A percentile compares a stretch with the other conserved stretches of the same genome.
Conservation (phyloP, 2,113 vertebrate genomes). For the Otolemur garnettii region DNA sequence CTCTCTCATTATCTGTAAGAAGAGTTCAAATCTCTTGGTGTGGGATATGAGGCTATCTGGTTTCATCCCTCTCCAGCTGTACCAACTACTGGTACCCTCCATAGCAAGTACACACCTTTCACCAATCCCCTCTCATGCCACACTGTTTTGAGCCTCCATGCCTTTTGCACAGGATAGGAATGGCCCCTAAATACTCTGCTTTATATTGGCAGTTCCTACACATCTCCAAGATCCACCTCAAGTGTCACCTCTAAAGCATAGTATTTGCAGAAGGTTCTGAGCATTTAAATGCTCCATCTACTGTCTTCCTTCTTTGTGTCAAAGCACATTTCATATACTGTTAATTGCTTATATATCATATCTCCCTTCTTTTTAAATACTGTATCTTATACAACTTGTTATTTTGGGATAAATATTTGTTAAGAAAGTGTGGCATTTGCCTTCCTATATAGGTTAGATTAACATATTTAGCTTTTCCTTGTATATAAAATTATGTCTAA, state of each 20-base stretch:
- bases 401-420: neutral
- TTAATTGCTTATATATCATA: neutral
- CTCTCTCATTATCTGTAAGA: neutral
- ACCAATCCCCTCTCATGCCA: neutral
- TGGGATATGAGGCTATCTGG: neutral
- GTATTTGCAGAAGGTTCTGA: neutral
- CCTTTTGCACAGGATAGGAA: neutral
- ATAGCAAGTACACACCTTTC: neutral
- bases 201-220: neutral
- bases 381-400: neutral
- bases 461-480: constrained; percentile 33
- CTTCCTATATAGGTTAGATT: neutral
- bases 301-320: neutral
- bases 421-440: neutral
- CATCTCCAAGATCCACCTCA: neutral
- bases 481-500: neutral
- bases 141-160: neutral
- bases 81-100: neutral
- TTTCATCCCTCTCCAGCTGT: neutral
- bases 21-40: neutral
- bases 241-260: neutral
- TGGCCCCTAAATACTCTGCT: neutral
- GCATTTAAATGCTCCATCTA: neutral
- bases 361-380: neutral
- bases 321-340: neutral